phyloP scores from a whole-genome alignment of 2,888 invertebrate genomes.

The Pachycephus smyrnensis region DNA sequence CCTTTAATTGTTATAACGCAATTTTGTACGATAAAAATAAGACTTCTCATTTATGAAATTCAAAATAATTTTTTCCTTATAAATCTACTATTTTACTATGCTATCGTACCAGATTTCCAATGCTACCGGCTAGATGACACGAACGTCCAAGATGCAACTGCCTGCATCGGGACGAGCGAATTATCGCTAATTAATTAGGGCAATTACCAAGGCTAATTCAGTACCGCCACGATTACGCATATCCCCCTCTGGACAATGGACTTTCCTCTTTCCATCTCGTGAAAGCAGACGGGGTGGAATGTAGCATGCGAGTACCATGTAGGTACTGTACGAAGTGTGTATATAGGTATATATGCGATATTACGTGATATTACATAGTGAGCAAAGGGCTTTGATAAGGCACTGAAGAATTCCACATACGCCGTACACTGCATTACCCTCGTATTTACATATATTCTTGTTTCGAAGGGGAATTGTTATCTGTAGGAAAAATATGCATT shows the following conservation, averaged over 20 bases:
- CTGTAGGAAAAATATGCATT: not conserved
- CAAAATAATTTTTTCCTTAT: too few species aligned
- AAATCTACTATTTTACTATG: too few species aligned
- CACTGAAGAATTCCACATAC: too few species aligned
- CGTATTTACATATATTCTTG: too few species aligned
- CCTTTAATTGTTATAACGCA: too few species aligned
- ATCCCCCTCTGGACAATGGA: not conserved
- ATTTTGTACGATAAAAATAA: conserved; percentile 5
- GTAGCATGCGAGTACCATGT: not conserved
- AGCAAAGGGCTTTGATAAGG: too few species aligned
- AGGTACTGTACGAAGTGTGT: not conserved
- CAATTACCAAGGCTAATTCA: conserved; percentile 34
- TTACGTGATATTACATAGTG: not conserved
- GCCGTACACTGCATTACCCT: too few species aligned
- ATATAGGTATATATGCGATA: not conserved
- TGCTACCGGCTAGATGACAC: not conserved
- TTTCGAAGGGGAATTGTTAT: too few species aligned
- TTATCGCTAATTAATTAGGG: conserved; percentile 36
- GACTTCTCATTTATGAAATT: too few species aligned
- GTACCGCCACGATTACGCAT: not conserved
- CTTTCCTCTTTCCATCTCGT: not conserved
- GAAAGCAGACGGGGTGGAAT: not conserved
- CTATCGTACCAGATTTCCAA: not conserved
- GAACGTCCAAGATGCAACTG: not conserved
- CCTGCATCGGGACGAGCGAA: not conserved